phyloP scores from a whole-genome alignment of 2,888 invertebrate genomes.

The Rotaria sp. region DNA sequence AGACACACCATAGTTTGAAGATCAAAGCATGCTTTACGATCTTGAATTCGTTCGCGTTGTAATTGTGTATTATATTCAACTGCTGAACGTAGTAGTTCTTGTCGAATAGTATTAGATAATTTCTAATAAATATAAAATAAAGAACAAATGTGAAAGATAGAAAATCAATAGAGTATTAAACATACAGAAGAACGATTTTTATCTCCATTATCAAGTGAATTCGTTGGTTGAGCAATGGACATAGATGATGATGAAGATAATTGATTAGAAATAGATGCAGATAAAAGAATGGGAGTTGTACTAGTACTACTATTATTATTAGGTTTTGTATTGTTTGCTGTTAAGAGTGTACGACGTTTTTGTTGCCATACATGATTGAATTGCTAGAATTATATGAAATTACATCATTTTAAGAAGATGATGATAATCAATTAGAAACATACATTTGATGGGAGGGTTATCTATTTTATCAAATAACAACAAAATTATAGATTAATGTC shows the following conservation, averaged over 20 bases:
- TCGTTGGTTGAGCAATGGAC: not conserved
- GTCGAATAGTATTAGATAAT: not conserved
- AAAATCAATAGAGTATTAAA: not conserved
- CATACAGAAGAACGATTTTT: not conserved
- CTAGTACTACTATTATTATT: not conserved
- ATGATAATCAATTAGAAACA: too few species aligned
- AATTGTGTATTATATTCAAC: slow-evolving; percentile 79
- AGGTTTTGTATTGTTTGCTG: not conserved
- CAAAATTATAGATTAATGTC: too few species aligned
- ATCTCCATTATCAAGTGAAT: slow-evolving; percentile 5
- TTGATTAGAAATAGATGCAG: not conserved
- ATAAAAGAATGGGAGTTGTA: not conserved
- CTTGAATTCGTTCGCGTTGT: slow-evolving; percentile 68
- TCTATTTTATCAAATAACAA: too few species aligned
- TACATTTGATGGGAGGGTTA: too few species aligned
- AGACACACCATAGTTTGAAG: slow-evolving; percentile 69
- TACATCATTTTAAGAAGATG: too few species aligned
- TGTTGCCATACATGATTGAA: slow-evolving; percentile 22
- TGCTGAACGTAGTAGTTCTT: slow-evolving; percentile 47
- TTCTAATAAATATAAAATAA: not conserved
- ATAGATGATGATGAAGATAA: not conserved
- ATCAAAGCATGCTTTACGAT: slow-evolving; percentile 76
- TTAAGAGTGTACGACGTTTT: not conserved
- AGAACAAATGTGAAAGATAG: too few species aligned
- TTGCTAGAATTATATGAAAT: not conserved